Evolutionary conservation across 2,113 vertebrate species (phyloP).

Genomic region (Falco punctatus): DNA sequence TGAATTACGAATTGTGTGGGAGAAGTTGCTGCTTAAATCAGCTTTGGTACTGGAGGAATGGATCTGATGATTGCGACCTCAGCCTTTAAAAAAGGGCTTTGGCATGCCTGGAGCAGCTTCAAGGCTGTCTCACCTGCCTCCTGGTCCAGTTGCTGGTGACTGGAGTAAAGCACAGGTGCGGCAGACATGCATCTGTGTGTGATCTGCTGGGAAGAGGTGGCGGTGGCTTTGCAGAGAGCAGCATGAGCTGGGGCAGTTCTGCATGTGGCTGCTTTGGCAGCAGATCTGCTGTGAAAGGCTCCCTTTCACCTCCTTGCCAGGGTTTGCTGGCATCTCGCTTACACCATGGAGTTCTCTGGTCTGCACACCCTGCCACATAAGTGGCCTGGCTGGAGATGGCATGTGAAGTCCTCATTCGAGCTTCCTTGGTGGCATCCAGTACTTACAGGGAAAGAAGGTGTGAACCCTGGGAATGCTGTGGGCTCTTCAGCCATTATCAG

Average conservation of each 20-base stretch:
- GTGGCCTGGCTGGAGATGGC: not conserved
- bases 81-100: not conserved
- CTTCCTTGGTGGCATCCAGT: not conserved
- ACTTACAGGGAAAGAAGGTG: not conserved
- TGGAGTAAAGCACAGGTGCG: not conserved
- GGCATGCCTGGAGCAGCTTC: not conserved
- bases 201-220: not conserved
- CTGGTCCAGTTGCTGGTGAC: not conserved
- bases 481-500: not conserved
- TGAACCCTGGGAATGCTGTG: fast-evolving
- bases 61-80: not conserved
- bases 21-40: not conserved
- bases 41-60: not conserved
- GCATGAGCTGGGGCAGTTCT: not conserved
- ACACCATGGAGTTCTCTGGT: not conserved
- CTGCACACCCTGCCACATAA: not conserved
- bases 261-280: not conserved
- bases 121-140: not conserved
- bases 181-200: fast-evolving
- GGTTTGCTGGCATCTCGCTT: not conserved
- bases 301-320: not conserved
- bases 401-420: not conserved
- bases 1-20: not conserved
- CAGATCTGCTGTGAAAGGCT: not conserved
- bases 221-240: fast-evolving